Evolutionary conservation across 2,797 vertebrate genomes (phyloP), one percentile per base, ranked within the genome.

Genomic region (Falco naumanni): DNA sequence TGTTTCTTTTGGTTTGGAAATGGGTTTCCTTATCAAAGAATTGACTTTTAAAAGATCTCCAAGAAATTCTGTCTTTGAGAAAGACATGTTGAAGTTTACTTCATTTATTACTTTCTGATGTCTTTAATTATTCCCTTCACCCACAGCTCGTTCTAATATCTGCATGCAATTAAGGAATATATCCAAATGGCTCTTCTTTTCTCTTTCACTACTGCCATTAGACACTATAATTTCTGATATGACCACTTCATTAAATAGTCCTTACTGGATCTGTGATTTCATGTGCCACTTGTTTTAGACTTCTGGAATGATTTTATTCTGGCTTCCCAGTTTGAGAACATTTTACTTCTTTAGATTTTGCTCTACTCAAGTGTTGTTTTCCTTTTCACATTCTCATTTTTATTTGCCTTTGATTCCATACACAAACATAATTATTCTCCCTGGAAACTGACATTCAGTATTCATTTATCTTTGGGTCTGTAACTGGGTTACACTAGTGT

Each of bases 321-420:
- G 26, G 21, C 22, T 90, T 93, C 25, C 17, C 20, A 41, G 18
- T 47, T 45, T 37, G 11, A 89, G 33, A 78, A 51, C 2, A 24
- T 65, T 96, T 78, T 86, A 60, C 41, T 16, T 66, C 60, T 51
- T 85, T 50, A 47, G 9, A 69, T 63, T 82, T 72, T 81, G n/a
- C 56, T 92, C 10, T 71, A 41, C 20, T 64, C 7, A 45, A 60
- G 3, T 29, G 37, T 31, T 90, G 13, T 39, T 93, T 90, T 68
- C 10, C 21, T 88, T 93, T 88, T 81, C 61, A 68, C 28, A 8
- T 79, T 87, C 88, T 79, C 43, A 57, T 94, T 93, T 92, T 66
- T 16, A 37, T 85, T 83, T 90, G 39, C 9, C 7, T 86, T 87
- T 86, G 39, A 20, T 86, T 68, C 25, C 74, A 57, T 71, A 75